phyloP scores from a whole-genome alignment of 2,888 invertebrate genomes.

The Xylophagus ater region DNA sequence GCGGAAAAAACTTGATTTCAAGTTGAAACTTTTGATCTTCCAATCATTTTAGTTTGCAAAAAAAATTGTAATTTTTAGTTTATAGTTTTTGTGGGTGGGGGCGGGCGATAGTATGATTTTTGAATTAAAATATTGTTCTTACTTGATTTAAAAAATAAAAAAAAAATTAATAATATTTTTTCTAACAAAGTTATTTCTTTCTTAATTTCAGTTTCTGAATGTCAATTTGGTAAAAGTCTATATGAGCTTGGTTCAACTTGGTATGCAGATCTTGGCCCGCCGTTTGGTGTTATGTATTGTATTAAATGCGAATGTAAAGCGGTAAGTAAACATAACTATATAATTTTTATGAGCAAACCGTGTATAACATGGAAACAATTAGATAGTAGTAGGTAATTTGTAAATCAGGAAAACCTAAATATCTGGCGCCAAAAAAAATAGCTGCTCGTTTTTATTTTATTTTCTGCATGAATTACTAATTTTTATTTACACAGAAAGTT shows the following conservation, averaged over 20 bases:
- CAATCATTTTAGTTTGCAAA: no score
- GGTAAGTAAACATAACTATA: conserved; percentile 52
- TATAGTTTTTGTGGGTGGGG: no score
- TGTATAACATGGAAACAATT: background rate
- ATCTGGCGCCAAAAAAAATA: background rate
- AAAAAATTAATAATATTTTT: conserved; percentile 1
- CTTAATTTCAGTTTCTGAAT: conserved; percentile 60
- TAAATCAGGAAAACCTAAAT: background rate
- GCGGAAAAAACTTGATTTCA: no score
- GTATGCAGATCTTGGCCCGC: conserved; percentile 87
- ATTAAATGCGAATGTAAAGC: conserved; percentile 89
- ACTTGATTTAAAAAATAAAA: conserved; percentile 1
- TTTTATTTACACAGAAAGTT: no score
- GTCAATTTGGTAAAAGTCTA: conserved; percentile 78
- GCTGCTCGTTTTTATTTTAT: background rate
- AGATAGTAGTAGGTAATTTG: background rate
- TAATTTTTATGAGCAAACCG: background rate
- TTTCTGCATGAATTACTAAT: no score
- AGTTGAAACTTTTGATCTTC: no score
- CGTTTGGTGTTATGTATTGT: conserved; percentile 90
- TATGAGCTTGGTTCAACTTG: conserved; percentile 82
- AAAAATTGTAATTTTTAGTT: no score
- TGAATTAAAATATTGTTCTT: no score
- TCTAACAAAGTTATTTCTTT: background rate
- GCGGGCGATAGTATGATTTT: no score